Evolutionary conservation across 2,113 vertebrate genomes (phyloP), one percentile per base, ranked within the genome.

Genomic region (Budorcas taxicolor): DNA sequence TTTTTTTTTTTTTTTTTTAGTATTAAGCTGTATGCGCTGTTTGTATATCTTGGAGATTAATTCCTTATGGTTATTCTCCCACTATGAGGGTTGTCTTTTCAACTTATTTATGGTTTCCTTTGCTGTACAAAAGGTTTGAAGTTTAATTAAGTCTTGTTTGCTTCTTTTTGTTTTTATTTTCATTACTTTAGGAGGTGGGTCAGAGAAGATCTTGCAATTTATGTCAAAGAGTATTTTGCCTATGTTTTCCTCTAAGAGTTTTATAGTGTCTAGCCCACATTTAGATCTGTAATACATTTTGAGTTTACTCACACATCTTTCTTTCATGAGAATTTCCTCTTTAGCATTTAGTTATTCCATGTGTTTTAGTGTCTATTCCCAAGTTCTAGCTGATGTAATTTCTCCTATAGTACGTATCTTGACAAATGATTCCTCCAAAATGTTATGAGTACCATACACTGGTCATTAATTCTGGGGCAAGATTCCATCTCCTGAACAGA

Each of bases 301-400:
- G 36, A 88, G 53, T 25, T 60, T 58, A 89, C 31, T 93, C 86
- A 31, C 40, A 83, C 60, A 74, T 45, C 82, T 36, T 62, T 47
- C 17, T 94, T 87, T 91, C 7, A 6, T 64, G 57, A 85, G 53
- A 27, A 87, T 84, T 92, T 86, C 3, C 5, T 78, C 45, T 36
- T 76, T 64, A 88, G 58, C 4, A 27, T 50, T 81, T 60, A 94
- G 14, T 78, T 97, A 78, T 40, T 53, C 21, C 27, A 52, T 67
- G 47, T 55, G 21, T 31, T 87, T 92, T 60, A 74, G 13, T 58
- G 29, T 21, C 85, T 87, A 8, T 6, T 25, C 5, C 31, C 33
- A 94, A 86, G 43, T 62, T 87, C 62, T 92, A 83, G 25, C 58
- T 87, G n/a, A 64, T 78, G 19, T 27, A 21, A 90, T 97, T 96